phyloP scores from a whole-genome alignment of 2,888 invertebrate species.

The Romanomermis culicivorax region DNA sequence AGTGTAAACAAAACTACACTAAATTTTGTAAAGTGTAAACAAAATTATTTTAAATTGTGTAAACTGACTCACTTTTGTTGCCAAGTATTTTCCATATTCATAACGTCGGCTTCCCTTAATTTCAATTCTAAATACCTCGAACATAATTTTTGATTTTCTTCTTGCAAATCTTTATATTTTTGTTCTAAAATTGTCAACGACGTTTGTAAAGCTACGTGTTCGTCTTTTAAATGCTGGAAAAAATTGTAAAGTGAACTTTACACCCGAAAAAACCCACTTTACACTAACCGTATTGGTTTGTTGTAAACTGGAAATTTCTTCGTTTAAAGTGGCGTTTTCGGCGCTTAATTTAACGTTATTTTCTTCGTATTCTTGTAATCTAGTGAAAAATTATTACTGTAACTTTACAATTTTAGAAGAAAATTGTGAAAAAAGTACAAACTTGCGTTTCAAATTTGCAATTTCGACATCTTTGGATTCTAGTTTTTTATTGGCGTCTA shows the following conservation, averaged over 20 bases:
- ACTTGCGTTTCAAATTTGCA: background rate
- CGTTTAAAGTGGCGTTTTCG: conserved; percentile 13
- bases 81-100: conserved; percentile 90
- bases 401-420: background rate
- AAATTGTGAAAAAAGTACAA: background rate
- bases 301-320: conserved; percentile 15
- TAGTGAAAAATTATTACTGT: background rate
- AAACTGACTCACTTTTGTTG: conserved; percentile 14
- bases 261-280: background rate
- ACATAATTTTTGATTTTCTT: conserved; percentile 61
- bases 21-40: no score
- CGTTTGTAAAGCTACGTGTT: conserved; percentile 76
- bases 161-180: conserved; percentile 58
- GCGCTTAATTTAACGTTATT: conserved; percentile 10
- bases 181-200: conserved; percentile 72
- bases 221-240: conserved; percentile 56
- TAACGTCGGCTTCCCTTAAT: conserved; percentile 70
- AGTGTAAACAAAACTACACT: no score
- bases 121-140: conserved; percentile 48
- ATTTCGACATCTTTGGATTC: conserved; percentile 9
- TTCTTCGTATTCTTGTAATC: conserved; percentile 5
- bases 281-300: background rate
- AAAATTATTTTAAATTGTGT: no score
- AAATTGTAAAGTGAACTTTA: conserved; percentile 2
- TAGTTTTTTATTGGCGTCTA: conserved; percentile 15